These are phyloP conservation scores for Dusona sp. DNA, from an alignment of 2,888 invertebrate species.

Conservation along the genomic window DNA sequence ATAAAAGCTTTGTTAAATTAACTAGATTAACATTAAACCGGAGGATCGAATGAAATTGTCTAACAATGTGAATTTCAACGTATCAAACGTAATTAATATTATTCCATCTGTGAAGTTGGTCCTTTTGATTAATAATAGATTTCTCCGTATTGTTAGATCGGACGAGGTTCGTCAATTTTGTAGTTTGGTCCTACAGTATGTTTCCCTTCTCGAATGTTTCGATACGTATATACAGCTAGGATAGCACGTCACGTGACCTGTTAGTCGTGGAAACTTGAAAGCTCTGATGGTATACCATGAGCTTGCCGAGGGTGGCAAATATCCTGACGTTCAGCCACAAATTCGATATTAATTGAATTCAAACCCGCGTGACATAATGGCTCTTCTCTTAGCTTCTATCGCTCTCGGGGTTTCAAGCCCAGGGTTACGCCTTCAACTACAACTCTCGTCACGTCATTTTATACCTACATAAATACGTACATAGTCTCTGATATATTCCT, in stretches of 20 bases:
- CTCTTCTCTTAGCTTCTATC: slow-evolving; percentile 42
- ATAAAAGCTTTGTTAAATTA: neutral
- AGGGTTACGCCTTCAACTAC: slow-evolving; percentile 11
- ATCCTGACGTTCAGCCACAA: slow-evolving; percentile 56
- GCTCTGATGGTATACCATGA: slow-evolving; percentile 1
- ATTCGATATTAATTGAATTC: slow-evolving; percentile 64
- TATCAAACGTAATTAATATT: neutral
- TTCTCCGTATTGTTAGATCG: neutral
- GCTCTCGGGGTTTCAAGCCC: slow-evolving; percentile 23
- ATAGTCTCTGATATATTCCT: neutral
- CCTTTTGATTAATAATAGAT: neutral
- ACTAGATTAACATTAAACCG: neutral
- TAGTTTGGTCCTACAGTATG: neutral
- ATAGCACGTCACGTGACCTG: slow-evolving; percentile 10
- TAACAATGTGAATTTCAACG: neutral
- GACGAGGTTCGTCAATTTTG: neutral
- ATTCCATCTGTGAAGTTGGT: neutral
- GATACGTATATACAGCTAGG: neutral
- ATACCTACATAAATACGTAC: neutral
- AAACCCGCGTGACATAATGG: slow-evolving; percentile 58
- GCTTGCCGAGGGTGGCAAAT: slow-evolving; percentile 26
- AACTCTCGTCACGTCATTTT: slow-evolving; percentile 20
- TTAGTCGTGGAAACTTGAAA: slow-evolving; percentile 41
- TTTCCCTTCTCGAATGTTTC: slow-evolving; percentile 1
- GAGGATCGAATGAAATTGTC: neutral